Percentiles rank a stretch among this genome's conserved stretches.
Conservation (phyloP, 2,113 vertebrate species). For the Leptodactylus fuscus region DNA sequence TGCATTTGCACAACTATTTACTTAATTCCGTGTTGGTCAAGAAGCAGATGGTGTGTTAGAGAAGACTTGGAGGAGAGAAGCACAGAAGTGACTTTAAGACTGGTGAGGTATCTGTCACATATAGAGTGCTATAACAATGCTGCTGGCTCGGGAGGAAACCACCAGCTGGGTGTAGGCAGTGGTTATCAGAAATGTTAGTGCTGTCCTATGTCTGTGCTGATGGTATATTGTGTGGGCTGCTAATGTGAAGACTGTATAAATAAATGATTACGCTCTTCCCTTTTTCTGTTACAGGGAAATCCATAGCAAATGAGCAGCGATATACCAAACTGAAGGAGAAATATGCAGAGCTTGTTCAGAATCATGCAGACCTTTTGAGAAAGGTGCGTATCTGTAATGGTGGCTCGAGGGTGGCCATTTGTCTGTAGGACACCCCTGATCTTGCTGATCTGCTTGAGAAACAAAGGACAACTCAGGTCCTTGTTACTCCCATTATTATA, state of each 20-base stretch:
- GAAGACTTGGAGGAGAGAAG: not conserved
- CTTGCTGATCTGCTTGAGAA: not conserved
- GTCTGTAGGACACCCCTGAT: not conserved
- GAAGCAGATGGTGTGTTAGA: not conserved
- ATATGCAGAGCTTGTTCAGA: conserved; percentile 94
- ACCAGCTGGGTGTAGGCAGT: not conserved
- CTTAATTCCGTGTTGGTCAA: not conserved
- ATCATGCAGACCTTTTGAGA: conserved; percentile 91
- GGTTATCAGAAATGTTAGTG: not conserved
- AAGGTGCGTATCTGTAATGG: too few relatives aligned
- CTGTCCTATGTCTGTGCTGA: not conserved
- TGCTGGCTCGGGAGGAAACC: not conserved
- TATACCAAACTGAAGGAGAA: conserved; percentile 98
- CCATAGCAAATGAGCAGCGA: conserved; percentile 94
- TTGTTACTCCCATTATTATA: not conserved
- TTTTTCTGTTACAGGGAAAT: conserved; percentile 75
- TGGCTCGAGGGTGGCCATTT: not conserved
- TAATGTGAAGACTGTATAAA: not conserved
- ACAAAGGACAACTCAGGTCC: not conserved
- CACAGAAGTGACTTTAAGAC: not conserved
- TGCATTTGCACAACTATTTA: not conserved
- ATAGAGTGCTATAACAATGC: not conserved
- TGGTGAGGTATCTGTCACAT: not conserved
- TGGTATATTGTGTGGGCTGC: not conserved
- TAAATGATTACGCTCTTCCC: not conserved